Evolutionary conservation across 1,140 invertebrate genomes (phyloP).

Genomic region (Zophobas morio): DNA sequence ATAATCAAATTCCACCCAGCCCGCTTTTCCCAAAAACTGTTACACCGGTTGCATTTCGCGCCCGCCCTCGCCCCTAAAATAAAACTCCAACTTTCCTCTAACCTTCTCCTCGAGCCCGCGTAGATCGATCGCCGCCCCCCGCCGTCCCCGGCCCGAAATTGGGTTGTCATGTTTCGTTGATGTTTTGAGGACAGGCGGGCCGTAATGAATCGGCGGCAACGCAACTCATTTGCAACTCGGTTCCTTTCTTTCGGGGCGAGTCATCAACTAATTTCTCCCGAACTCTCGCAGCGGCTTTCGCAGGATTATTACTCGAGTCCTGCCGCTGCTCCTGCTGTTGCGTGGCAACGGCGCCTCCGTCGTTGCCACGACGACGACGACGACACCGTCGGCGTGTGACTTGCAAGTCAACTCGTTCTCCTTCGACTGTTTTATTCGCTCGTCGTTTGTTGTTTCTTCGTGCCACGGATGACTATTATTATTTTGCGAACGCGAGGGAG

Average conservation of each 20-base stretch:
- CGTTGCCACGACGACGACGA: slow-evolving; percentile 58
- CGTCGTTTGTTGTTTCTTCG: too few species aligned
- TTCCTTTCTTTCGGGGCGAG: slow-evolving; percentile 63
- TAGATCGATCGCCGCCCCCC: slow-evolving; percentile 1
- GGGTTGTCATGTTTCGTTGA: slow-evolving; percentile 53
- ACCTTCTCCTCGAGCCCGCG: too few species aligned
- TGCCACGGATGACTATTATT: too few species aligned
- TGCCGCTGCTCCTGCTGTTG: slow-evolving; percentile 55
- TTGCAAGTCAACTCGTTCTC: slow-evolving; percentile 56
- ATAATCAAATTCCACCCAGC: too few species aligned
- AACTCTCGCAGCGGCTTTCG: slow-evolving; percentile 57
- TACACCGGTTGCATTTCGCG: too few species aligned
- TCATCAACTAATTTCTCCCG: slow-evolving; percentile 65
- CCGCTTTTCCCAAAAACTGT: too few species aligned
- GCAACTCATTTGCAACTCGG: slow-evolving; percentile 65
- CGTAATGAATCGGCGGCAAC: slow-evolving; percentile 64
- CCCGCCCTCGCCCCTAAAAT: too few species aligned
- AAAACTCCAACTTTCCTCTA: too few species aligned
- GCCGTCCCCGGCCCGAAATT: slow-evolving; percentile 52
- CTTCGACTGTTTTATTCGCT: too few species aligned
- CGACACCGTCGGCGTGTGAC: slow-evolving; percentile 54
- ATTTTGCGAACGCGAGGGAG: too few species aligned
- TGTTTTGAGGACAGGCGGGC: slow-evolving; percentile 53
- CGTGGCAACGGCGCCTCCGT: slow-evolving; percentile 60
- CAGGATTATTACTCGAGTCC: slow-evolving; percentile 61